A percentile compares a stretch with the other conserved stretches of the same genome.
Evolutionary conservation across 2,797 vertebrate genomes (phyloP).

Genomic region (Hozukius guyotensis): DNA sequence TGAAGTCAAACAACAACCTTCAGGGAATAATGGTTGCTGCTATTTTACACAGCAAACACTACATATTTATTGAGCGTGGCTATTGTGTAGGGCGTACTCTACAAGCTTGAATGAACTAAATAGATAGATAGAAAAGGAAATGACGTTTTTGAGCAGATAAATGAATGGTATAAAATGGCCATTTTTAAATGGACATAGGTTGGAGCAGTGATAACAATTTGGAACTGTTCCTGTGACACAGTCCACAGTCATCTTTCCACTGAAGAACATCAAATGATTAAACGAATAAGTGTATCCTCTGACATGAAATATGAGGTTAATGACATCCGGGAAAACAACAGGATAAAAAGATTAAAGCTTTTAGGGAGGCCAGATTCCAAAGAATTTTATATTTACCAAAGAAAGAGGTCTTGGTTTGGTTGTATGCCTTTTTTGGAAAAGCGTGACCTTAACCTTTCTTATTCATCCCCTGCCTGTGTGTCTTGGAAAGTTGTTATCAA

Average conservation of each 20-base stretch:
- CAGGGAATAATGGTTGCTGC: not conserved
- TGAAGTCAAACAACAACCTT: not conserved
- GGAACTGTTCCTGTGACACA: not conserved
- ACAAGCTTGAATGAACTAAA: not conserved
- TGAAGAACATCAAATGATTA: not conserved
- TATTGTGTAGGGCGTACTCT: not conserved
- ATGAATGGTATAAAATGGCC: not conserved
- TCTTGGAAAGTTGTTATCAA: constrained; percentile 34
- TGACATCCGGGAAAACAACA: not conserved
- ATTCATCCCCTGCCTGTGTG: not conserved
- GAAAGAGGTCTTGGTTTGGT: not conserved
- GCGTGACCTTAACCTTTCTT: not conserved
- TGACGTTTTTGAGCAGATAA: not conserved
- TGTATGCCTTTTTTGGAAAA: constrained; percentile 4
- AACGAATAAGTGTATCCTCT: not conserved
- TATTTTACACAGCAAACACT: not conserved
- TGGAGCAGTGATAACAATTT: not conserved
- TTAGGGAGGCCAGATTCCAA: not conserved
- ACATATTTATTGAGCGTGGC: not conserved
- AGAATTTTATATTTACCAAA: not conserved
- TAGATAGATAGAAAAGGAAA: not conserved
- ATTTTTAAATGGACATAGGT: not conserved
- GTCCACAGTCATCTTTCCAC: not conserved
- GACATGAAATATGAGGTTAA: not conserved
- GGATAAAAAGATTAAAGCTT: not conserved